Base-by-base conservation (phyloP, 2,113 vertebrate genomes). In the Cyphotilapia sp. region DNA sequence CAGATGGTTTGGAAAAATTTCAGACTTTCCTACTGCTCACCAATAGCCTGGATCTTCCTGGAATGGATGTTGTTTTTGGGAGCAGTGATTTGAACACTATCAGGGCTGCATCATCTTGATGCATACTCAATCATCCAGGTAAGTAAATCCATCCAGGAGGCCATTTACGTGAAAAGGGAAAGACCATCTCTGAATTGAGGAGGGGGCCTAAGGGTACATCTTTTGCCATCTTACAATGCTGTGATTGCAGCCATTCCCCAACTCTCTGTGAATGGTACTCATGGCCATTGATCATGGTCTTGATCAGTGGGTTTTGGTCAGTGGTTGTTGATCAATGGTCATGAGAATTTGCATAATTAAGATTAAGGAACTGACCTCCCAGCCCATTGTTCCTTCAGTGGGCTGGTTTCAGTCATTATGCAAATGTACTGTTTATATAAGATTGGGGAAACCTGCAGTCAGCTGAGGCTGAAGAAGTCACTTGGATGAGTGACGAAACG, bases 151-250 rank as follows among this genome's bases (percentile, higher is more conserved):
- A 22, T 22, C 22, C 22, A 22, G 8, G 49, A 51, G 47, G 17
- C 17, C 47, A 2, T 9, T 51, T 51, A 19, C 0, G 3, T 51
- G 49, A 51, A 0, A 49, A 49, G 47, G 16, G 16, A 49, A 49
- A 49, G 16, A 19, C 47, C 47, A 0, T 3, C 1, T 19, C 47
- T 51, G 17, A 51, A 3, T 49, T 0, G 4, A 49, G 47, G 8
- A 49, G 47, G 1, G 8, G 0, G 47, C 1, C 16, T 49, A 49
- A 49, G 8, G 17, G 2, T 49, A 19, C 47, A 49, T 19, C 45
- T 17, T 49, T 49, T 7, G 0, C 16, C 16, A 47, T 49, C 45
- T 19, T 9, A 49, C 16, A 49, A 49, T 19, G 0, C 16, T 19
- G 17, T 49, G 47, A 49, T 9, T 49, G 47, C 47, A 49, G 16